phyloP scores from a whole-genome alignment of 2,113 vertebrate species.

The Pionites leucogaster region DNA sequence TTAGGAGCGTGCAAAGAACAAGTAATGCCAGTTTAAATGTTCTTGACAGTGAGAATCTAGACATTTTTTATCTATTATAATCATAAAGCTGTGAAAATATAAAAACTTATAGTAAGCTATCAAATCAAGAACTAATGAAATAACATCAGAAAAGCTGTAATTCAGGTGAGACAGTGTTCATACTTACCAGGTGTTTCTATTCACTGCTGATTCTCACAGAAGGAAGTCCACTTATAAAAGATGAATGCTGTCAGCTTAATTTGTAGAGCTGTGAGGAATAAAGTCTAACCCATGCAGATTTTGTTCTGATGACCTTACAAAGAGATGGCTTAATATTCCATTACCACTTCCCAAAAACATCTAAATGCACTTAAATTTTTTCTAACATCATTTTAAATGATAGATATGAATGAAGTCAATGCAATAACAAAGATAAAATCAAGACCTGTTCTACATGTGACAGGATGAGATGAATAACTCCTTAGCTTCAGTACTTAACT shows the following conservation, averaged over 20 bases:
- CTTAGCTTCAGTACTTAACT: background rate
- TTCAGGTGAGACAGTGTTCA: background rate
- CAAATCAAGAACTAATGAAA: background rate
- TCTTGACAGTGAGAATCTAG: background rate
- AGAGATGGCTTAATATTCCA: background rate
- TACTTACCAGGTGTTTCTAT: background rate
- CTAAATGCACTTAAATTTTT: background rate
- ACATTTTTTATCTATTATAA: background rate
- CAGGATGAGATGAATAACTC: background rate
- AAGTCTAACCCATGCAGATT: background rate
- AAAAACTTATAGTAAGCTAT: background rate
- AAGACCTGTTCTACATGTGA: background rate
- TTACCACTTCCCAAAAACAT: background rate
- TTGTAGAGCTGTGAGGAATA: background rate
- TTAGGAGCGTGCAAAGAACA: background rate
- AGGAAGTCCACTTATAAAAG: background rate
- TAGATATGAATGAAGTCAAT: background rate
- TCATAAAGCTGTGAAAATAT: background rate
- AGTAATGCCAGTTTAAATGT: background rate
- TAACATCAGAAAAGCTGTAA: background rate
- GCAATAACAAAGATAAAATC: background rate
- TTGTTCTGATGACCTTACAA: background rate
- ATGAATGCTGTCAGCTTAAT: background rate
- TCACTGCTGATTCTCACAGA: background rate
- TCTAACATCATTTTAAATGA: background rate